Evolutionary conservation across 23 tunicate genomes (phyloP).

Genomic region (Clavelina lepadiformis): DNA sequence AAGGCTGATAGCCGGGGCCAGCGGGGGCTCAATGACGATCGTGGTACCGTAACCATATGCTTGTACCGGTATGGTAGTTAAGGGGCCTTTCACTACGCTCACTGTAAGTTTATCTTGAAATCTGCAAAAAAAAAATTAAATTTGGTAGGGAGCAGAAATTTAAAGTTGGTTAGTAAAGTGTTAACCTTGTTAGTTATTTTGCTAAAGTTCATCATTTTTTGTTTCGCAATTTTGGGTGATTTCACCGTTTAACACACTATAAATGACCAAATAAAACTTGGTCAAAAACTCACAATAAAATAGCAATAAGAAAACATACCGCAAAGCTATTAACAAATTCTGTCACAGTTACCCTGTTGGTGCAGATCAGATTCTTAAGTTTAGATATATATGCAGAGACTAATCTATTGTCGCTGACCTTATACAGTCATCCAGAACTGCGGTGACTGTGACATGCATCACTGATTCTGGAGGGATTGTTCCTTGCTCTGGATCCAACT

Average conservation of each 20-base stretch:
- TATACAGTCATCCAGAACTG: conserved; percentile 73
- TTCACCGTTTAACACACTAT: no score
- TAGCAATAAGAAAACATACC: no score
- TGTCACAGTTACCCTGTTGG: no score
- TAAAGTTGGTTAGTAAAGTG: no score
- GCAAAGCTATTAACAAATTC: no score
- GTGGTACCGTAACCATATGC: conserved; percentile 87
- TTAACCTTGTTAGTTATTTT: background rate
- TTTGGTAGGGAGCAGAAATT: background rate
- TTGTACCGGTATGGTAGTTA: conserved; percentile 60
- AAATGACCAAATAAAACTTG: no score
- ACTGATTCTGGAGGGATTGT: conserved; percentile 65
- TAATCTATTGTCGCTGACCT: conserved; percentile 22
- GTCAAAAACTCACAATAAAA: no score
- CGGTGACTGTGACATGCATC: conserved; percentile 50
- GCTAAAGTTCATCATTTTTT: background rate
- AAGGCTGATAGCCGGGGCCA: conserved; percentile 62
- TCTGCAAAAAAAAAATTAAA: conserved; percentile 10
- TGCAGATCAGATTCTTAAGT: no score
- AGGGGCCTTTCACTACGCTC: conserved; percentile 80
- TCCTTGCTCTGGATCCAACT: conserved; percentile 54
- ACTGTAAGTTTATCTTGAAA: conserved; percentile 80
- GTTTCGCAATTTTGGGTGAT: background rate
- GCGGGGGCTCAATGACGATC: conserved; percentile 63
- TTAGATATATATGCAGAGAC: background rate